Conservation (phyloP, 2,113 vertebrate species). For the Nesospiza acunhae region DNA sequence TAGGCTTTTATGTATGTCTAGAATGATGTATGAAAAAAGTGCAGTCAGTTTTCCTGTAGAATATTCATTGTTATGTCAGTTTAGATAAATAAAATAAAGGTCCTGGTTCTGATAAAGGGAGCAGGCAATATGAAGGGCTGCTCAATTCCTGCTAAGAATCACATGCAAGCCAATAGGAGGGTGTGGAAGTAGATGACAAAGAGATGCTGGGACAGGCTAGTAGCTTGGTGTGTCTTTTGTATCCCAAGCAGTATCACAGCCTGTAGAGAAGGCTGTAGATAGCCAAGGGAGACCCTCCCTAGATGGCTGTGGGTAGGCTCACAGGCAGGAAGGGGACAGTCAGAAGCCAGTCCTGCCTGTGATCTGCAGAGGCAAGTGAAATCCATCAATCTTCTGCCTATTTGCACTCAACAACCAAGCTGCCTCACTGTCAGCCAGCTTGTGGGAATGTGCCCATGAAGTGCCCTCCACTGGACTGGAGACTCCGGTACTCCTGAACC, state of each 20-base stretch:
- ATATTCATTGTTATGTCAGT: neutral
- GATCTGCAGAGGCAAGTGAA: neutral
- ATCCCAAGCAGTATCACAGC: neutral
- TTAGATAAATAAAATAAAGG: neutral
- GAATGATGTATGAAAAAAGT: neutral
- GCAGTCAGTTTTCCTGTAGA: neutral
- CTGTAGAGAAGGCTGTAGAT: neutral
- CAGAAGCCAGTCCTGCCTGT: neutral
- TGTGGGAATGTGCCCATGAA: accelerated
- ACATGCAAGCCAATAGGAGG: neutral
- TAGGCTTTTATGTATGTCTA: neutral
- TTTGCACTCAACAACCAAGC: neutral
- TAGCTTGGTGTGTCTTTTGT: neutral
- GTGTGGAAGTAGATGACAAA: neutral
- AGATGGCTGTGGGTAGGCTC: neutral
- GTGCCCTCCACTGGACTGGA: neutral
- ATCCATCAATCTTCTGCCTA: neutral
- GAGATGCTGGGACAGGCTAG: neutral
- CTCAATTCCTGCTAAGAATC: neutral
- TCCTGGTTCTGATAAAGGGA: neutral
- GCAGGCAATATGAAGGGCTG: neutral
- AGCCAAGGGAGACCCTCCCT: neutral
- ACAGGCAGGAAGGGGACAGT: neutral
- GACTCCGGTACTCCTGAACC: neutral
- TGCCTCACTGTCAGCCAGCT: neutral